Conservation (phyloP, 2,113 vertebrate species). For the Leucopsar rothschildi region DNA sequence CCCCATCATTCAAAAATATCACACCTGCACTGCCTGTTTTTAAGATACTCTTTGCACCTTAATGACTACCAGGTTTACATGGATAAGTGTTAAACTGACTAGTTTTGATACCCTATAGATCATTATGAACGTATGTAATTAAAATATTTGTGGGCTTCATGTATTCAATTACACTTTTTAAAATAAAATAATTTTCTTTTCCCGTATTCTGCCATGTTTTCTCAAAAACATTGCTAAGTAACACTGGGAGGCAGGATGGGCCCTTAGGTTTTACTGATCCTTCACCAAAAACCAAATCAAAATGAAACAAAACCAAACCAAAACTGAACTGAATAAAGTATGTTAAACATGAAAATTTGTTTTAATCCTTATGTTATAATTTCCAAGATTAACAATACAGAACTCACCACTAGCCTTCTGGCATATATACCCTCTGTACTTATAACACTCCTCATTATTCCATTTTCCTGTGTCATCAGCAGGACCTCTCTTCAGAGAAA, state of each 20-base stretch:
- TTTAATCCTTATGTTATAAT: not conserved
- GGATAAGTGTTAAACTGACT: not conserved
- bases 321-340: not conserved
- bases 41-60: not conserved
- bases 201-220: not conserved
- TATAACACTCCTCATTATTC: not conserved
- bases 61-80: not conserved
- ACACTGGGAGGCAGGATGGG: not conserved
- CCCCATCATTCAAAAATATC: not conserved
- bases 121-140: not conserved
- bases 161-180: not conserved
- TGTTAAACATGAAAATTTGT: not conserved
- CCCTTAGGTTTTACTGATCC: not conserved
- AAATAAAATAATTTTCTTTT: not conserved
- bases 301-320: not conserved
- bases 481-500: constrained; percentile 23
- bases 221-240: not conserved
- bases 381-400: not conserved
- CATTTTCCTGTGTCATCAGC: constrained; percentile 24
- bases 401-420: constrained; percentile 44
- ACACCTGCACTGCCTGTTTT: not conserved
- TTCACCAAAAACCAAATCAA: not conserved
- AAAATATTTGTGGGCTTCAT: not conserved
- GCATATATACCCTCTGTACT: not conserved
- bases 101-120: not conserved